Evolutionary conservation across 2,888 invertebrate genomes (phyloP), one percentile per base, ranked within the genome.

Genomic region (Deilephila porcellus): DNA sequence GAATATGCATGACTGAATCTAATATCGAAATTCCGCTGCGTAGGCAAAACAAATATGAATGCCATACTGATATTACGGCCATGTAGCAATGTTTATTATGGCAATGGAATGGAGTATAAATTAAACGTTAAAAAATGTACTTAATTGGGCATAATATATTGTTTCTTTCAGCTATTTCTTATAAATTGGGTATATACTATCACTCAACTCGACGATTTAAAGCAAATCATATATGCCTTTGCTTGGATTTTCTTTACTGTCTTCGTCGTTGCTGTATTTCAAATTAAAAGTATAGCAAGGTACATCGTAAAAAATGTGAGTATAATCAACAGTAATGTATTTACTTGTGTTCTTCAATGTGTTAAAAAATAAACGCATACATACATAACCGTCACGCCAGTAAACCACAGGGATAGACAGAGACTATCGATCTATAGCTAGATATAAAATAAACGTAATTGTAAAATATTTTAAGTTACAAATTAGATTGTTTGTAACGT

Each of bases 271-370:
- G 25, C 78, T 19, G 73, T 83, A 37, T 81, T 87, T 73, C 84
- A 88, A 63, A 76, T 86, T 7, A 88, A 86, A 78, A 84, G 87
- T 3, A 77, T 90, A 71, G 80, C 82, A 8, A 83, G 80, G 53
- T 91, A 84, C 77, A 79, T 91, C 71, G 74, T 89, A 60, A 76
- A 73, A 72, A 91, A 90, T 81, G 91, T 91, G 75, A 90, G 91
- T 88, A 70, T 67, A 29, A 37, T 20, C 17, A 19, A 7, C 20
- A 11, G 14, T 25, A 19, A 72, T 45, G 52, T 20, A 52, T 17
- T 32, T 17, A 29, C 6, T 32, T 29, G 52, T 25, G 25, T n/a
- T n/a, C n/a, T n/a, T n/a, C n/a, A n/a, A n/a, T n/a, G n/a, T n/a
- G n/a, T n/a, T n/a, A n/a, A 14, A 7, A 14, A 7, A 14, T 52